Evolutionary conservation across 2,113 vertebrate genomes (phyloP).

Genomic region (Myrmecophaga tridactyla): DNA sequence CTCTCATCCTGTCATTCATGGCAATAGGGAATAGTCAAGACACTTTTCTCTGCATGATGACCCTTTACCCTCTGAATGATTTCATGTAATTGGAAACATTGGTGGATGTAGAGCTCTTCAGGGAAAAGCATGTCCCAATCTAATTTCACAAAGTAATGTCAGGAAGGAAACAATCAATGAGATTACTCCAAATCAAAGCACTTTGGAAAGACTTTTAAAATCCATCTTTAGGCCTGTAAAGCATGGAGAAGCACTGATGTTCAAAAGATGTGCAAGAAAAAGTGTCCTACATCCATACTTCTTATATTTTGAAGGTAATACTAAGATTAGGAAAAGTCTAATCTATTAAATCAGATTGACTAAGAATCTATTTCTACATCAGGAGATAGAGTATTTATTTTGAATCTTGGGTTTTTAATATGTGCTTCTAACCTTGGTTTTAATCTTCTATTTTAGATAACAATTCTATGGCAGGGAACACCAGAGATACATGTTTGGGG

Average conservation of each 20-base stretch:
- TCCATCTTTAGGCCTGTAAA: background rate
- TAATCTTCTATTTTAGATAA: background rate
- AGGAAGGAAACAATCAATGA: slow-evolving; percentile 60
- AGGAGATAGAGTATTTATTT: background rate
- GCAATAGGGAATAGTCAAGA: background rate
- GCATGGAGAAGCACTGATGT: background rate
- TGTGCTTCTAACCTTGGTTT: slow-evolving; percentile 2
- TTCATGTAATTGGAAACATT: slow-evolving; percentile 60
- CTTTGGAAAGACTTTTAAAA: slow-evolving; percentile 47
- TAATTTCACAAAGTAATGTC: slow-evolving; percentile 68
- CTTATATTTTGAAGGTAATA: background rate
- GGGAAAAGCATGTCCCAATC: slow-evolving; percentile 50
- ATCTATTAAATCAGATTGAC: background rate
- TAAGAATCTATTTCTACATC: background rate
- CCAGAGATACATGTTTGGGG: background rate
- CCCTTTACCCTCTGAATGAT: slow-evolving; percentile 56
- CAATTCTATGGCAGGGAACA: background rate
- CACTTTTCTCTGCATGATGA: slow-evolving; percentile 28
- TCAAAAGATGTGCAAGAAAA: background rate
- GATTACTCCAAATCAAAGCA: slow-evolving; percentile 49
- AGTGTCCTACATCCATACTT: background rate
- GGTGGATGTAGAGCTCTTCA: slow-evolving; percentile 63
- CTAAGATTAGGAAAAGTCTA: background rate
- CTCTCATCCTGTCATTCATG: background rate
- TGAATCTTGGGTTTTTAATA: slow-evolving; percentile 4